These are phyloP conservation scores for Eupithecia subumbrata DNA, from an alignment of 2,888 invertebrate species.

Conservation along the genomic window DNA sequence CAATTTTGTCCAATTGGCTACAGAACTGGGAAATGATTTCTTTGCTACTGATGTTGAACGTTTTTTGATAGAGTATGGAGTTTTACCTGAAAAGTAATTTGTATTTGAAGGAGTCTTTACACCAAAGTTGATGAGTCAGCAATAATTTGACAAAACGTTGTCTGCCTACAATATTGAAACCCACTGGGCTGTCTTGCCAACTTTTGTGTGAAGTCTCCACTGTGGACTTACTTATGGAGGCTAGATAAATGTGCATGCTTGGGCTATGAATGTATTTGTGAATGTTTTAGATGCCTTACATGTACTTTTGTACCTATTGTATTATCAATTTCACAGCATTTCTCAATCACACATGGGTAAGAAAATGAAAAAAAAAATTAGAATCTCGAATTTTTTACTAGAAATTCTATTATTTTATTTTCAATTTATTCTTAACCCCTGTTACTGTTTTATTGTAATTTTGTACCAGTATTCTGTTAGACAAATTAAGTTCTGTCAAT, in stretches of 20 bases:
- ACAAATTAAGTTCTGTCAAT: neutral
- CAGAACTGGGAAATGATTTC: conserved; percentile 96
- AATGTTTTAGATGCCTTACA: conserved; percentile 34
- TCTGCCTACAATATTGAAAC: neutral
- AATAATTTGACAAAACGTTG: neutral
- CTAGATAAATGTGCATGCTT: conserved; percentile 30
- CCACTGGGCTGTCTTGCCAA: neutral
- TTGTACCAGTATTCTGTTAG: neutral
- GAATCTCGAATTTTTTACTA: neutral
- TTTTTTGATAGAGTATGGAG: conserved; percentile 93
- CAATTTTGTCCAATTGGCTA: conserved; percentile 94
- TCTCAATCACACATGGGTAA: neutral
- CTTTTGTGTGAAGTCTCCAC: conserved; percentile 10
- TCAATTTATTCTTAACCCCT: neutral
- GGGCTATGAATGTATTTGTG: conserved; percentile 35
- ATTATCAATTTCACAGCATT: neutral
- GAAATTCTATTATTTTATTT: neutral
- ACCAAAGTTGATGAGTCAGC: neutral
- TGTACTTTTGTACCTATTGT: conserved; percentile 12
- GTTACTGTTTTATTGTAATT: neutral
- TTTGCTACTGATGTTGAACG: conserved; percentile 95
- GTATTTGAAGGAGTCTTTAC: neutral
- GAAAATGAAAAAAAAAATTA: neutral
- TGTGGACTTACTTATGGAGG: neutral
- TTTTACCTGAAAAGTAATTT: conserved; percentile 88